These are phyloP conservation scores for Himantopus leucocephalus DNA, from an alignment of 2,113 vertebrate species.

Conservation along the genomic window DNA sequence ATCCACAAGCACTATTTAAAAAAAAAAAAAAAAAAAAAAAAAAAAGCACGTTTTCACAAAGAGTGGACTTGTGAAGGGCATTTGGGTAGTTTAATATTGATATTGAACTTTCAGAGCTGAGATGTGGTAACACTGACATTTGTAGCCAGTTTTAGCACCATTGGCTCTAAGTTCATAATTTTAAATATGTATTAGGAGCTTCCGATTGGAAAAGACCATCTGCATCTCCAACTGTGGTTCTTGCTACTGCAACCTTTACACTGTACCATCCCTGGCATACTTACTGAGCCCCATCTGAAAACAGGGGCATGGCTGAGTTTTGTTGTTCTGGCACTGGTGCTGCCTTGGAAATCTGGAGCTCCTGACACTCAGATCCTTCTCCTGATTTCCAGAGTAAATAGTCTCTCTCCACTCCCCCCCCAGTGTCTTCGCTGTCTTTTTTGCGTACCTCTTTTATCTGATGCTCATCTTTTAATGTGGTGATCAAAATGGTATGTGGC, in stretches of 20 bases:
- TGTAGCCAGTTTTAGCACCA: neutral
- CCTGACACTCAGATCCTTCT: neutral
- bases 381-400: neutral
- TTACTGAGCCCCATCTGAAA: neutral
- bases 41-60: fast-evolving
- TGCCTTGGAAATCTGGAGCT: neutral
- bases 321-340: neutral
- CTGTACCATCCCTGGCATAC: fast-evolving
- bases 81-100: neutral
- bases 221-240: neutral
- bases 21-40: neutral
- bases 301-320: too few relatives aligned
- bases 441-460: neutral
- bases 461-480: neutral
- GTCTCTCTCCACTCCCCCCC: too few relatives aligned
- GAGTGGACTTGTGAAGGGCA: neutral
- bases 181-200: neutral
- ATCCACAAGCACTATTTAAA: neutral
- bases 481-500: neutral
- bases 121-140: neutral
- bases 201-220: neutral
- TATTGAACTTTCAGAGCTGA: neutral
- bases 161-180: neutral
- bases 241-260: neutral
- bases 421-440: neutral